Evolutionary conservation across 2,113 vertebrate genomes (phyloP).

Genomic region (Cromileptes altivelis): DNA sequence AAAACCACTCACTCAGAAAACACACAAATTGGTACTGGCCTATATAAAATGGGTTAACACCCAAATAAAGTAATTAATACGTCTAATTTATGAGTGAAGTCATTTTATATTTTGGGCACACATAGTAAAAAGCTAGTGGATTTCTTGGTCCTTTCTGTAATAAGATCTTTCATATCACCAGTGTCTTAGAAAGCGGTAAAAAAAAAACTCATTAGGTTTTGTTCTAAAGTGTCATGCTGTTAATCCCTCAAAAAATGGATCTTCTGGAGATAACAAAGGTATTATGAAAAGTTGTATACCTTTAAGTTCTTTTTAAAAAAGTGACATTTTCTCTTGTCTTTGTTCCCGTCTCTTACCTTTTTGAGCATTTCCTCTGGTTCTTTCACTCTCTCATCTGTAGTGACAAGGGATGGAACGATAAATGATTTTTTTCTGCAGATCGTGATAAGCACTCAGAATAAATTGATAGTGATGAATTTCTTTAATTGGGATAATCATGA

Average conservation of each 20-base stretch:
- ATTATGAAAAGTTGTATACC: too few relatives aligned
- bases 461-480: too few relatives aligned
- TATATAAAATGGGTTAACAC: neutral
- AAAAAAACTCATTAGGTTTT: neutral
- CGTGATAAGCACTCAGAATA: too few relatives aligned
- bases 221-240: neutral
- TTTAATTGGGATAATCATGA: too few relatives aligned
- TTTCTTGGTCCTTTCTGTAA: neutral
- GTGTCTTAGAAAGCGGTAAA: neutral
- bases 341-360: neutral
- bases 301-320: neutral
- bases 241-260: neutral
- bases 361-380: neutral
- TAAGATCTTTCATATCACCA: neutral
- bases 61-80: neutral
- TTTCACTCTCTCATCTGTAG: neutral
- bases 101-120: neutral
- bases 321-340: conserved; percentile 18
- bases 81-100: neutral
- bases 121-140: neutral
- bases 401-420: too few relatives aligned
- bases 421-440: too few relatives aligned
- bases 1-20: too few relatives aligned
- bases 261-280: neutral
- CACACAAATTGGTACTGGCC: neutral